Evolutionary conservation across 2,113 vertebrate species (phyloP).

Genomic region (Promerops cafer): DNA sequence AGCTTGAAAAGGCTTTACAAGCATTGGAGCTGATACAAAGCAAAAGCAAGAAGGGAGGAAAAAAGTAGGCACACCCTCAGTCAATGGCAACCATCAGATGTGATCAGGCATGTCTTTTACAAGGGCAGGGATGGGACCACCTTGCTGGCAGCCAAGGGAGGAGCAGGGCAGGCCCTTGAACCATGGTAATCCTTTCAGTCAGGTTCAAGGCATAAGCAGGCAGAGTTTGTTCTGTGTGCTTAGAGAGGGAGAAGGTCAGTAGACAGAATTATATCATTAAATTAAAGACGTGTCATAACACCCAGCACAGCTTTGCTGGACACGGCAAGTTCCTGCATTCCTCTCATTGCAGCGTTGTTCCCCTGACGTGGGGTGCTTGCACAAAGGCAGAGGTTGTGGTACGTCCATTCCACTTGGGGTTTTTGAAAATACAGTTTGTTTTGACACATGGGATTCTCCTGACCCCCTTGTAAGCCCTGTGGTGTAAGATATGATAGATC

Average conservation of each 20-base stretch:
- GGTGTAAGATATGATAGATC: neutral
- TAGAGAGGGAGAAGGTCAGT: neutral
- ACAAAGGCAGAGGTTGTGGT: neutral
- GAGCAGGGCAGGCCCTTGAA: neutral
- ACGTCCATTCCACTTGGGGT: accelerated
- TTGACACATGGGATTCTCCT: neutral
- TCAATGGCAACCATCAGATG: neutral
- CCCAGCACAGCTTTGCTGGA: neutral
- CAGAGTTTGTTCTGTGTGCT: neutral
- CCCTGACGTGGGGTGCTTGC: neutral
- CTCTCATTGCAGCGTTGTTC: accelerated
- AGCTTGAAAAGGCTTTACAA: neutral
- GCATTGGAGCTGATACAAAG: neutral
- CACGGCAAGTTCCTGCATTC: accelerated
- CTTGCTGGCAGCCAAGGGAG: neutral
- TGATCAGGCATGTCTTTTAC: neutral
- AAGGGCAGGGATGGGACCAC: neutral
- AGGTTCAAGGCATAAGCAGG: neutral
- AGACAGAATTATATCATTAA: neutral
- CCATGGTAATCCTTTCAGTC: neutral
- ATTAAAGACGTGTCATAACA: neutral
- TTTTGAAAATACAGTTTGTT: neutral
- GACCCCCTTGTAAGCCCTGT: neutral
- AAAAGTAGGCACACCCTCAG: neutral
- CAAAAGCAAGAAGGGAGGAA: neutral